A percentile compares a stretch with the other conserved stretches of the same genome.
phyloP scores from a whole-genome alignment of 2,113 vertebrate genomes.

The Ciconia stormi region DNA sequence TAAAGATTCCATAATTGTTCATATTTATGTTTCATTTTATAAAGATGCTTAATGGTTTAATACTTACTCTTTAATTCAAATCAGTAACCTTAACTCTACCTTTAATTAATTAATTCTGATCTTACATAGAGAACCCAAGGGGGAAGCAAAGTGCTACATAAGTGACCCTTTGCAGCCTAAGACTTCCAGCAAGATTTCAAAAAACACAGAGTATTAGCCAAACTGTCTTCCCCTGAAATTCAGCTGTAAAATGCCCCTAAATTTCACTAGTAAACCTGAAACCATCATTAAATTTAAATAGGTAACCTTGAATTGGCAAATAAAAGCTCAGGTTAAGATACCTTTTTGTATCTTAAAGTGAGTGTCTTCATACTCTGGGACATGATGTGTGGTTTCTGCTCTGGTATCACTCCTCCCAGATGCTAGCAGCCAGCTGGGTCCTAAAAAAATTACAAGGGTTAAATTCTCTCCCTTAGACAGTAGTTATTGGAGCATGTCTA shows the following conservation, averaged over 20 bases:
- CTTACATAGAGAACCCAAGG: not conserved
- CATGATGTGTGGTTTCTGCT: not conserved
- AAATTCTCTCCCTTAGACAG: not conserved
- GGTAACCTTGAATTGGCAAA: not conserved
- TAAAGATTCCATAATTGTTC: not conserved
- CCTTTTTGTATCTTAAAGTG: not conserved
- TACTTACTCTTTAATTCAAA: not conserved
- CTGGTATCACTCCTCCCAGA: not conserved
- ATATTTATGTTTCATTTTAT: not conserved
- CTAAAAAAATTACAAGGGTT: not conserved
- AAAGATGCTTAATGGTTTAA: not conserved
- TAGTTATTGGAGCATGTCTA: not conserved
- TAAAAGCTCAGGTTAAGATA: not conserved
- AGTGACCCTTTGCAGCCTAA: not conserved
- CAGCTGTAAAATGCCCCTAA: not conserved
- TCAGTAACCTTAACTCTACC: not conserved
- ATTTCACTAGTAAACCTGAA: not conserved
- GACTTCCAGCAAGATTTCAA: not conserved
- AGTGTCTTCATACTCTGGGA: not conserved
- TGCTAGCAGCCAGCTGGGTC: not conserved
- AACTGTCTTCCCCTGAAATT: not conserved
- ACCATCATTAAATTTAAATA: not conserved
- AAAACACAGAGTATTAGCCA: not conserved
- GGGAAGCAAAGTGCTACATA: not conserved
- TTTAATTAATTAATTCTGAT: not conserved